Evolutionary conservation across 2,888 invertebrate species (phyloP).

Genomic region (Tetrapedia diversipes): DNA sequence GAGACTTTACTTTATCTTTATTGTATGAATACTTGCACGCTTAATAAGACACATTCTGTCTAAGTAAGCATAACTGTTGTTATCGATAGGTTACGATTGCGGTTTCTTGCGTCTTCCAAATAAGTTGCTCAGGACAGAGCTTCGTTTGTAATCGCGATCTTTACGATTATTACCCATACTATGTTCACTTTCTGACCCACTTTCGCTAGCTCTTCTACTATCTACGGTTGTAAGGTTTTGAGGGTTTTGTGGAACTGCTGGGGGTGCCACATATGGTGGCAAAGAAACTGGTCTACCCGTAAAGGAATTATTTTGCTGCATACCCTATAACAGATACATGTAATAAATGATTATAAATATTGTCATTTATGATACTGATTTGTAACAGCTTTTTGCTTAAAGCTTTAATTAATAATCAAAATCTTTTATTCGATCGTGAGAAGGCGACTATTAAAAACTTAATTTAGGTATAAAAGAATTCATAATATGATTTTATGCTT

Average conservation of each 20-base stretch:
- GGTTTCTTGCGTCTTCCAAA: constrained; percentile 81
- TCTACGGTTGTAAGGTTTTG: constrained; percentile 76
- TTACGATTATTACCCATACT: constrained; percentile 81
- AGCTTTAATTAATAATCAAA: too few species aligned
- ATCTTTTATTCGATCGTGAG: too few species aligned
- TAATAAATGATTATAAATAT: neutral
- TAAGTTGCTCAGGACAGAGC: constrained; percentile 80
- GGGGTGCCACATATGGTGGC: constrained; percentile 83
- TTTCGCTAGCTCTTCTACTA: constrained; percentile 80
- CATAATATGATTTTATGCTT: neutral
- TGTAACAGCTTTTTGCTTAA: too few species aligned
- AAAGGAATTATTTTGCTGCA: constrained; percentile 76
- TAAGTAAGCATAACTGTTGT: constrained; percentile 13
- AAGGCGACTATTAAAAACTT: too few species aligned
- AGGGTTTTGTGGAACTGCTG: constrained; percentile 76
- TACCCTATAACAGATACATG: constrained; percentile 59
- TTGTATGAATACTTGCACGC: constrained; percentile 21
- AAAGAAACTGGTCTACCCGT: constrained; percentile 81
- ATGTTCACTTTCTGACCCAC: constrained; percentile 82
- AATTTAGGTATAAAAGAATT: too few species aligned
- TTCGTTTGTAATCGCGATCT: constrained; percentile 80
- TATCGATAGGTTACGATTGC: constrained; percentile 73
- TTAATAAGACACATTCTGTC: constrained; percentile 8
- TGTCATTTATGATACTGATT: too few species aligned
- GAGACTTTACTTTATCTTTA: constrained; percentile 34